These are phyloP conservation scores for Phortica magna DNA, from an alignment of 2,888 invertebrate species.

Conservation along the genomic window DNA sequence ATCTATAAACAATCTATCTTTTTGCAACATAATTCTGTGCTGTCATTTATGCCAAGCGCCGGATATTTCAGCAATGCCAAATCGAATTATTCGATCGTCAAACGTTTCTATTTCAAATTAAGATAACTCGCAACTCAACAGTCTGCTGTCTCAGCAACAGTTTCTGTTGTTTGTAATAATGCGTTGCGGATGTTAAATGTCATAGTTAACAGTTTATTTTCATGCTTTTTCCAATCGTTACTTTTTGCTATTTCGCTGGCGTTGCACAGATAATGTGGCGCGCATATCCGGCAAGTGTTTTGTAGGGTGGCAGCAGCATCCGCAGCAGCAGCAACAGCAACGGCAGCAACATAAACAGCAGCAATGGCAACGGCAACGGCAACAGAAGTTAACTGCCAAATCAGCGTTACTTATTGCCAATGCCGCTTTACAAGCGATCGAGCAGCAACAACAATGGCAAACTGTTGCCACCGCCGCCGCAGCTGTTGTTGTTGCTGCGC, in stretches of 20 bases:
- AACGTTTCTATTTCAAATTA: background rate
- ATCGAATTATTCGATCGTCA: background rate
- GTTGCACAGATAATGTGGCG: conserved; percentile 12
- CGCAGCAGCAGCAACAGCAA: conserved; percentile 36
- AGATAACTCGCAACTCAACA: background rate
- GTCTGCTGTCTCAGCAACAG: background rate
- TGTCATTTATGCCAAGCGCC: conserved; percentile 41
- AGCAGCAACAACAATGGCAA: conserved; percentile 55
- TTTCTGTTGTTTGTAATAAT: background rate
- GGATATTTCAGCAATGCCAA: conserved; percentile 44
- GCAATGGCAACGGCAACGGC: conserved; percentile 46
- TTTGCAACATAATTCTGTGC: too few relatives aligned
- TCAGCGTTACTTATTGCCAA: conserved; percentile 72
- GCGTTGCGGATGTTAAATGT: conserved; percentile 13
- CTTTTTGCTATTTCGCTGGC: background rate
- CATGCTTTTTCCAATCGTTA: background rate
- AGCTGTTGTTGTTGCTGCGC: conserved; percentile 44
- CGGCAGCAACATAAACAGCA: conserved; percentile 44
- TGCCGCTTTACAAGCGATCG: conserved; percentile 53
- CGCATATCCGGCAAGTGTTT: conserved; percentile 59
- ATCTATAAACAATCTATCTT: too few relatives aligned
- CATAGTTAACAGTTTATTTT: conserved; percentile 14
- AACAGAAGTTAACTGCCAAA: conserved; percentile 70
- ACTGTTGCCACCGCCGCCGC: conserved; percentile 52
- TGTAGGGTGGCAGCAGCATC: conserved; percentile 49